Evolutionary conservation across 2,113 vertebrate genomes (phyloP).

Genomic region (Mionectes macconnelli): DNA sequence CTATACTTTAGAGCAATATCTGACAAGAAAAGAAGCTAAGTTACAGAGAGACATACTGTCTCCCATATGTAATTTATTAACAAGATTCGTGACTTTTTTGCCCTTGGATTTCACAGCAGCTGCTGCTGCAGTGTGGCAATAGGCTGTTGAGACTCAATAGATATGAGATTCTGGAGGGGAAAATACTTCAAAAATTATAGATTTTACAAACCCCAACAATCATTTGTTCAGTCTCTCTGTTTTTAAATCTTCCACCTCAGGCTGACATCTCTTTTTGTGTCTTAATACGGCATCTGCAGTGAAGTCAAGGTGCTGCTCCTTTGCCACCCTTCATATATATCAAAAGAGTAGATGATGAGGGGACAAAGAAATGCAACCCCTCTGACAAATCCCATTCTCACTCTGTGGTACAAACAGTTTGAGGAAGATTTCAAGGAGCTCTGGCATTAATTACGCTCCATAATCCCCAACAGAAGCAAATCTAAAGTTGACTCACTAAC

Average conservation of each 20-base stretch:
- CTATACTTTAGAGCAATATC: neutral
- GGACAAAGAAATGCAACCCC: neutral
- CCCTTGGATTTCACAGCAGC: neutral
- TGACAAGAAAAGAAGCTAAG: neutral
- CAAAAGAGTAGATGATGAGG: accelerated
- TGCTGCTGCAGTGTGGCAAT: neutral
- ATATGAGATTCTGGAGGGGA: neutral
- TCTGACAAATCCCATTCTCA: neutral
- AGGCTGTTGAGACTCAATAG: neutral
- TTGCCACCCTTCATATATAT: neutral
- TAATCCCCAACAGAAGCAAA: neutral
- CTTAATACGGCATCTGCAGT: neutral
- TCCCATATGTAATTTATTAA: neutral
- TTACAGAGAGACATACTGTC: neutral
- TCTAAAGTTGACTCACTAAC: neutral
- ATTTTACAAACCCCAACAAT: neutral
- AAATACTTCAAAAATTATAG: neutral
- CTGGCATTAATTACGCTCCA: accelerated
- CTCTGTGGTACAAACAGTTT: neutral
- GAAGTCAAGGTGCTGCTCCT: neutral
- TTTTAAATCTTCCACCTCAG: neutral
- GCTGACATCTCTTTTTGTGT: neutral
- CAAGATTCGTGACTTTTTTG: neutral
- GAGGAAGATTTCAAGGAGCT: neutral
- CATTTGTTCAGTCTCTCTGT: neutral